A percentile compares a stretch with the other conserved stretches of the same genome.
Conservation (phyloP, 1,140 invertebrate species). For the Geopemphigus sp. region DNA sequence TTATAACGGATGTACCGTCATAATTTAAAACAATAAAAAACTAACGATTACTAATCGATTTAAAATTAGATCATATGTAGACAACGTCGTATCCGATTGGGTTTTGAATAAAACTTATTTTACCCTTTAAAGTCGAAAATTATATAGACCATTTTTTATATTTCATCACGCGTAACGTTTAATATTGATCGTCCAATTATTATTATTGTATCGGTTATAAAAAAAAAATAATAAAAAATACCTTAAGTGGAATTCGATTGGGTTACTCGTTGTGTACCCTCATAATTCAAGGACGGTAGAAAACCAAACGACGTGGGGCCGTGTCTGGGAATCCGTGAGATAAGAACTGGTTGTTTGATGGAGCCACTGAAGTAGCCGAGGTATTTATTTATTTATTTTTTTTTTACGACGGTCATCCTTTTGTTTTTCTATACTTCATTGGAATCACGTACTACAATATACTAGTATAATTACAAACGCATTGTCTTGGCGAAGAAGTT, state of each 20-base stretch:
- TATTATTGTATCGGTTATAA: neutral
- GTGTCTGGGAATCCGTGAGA: constrained; percentile 33
- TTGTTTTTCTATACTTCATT: constrained; percentile 34
- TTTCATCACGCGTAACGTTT: neutral
- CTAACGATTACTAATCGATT: too few species aligned
- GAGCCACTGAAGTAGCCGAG: constrained; percentile 4
- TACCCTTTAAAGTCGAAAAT: neutral
- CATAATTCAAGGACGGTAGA: neutral
- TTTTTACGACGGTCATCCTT: constrained; percentile 21
- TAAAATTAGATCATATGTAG: too few species aligned
- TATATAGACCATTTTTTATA: neutral
- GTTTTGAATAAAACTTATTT: too few species aligned
- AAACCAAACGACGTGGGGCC: neutral
- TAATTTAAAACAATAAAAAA: too few species aligned
- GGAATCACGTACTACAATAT: constrained; percentile 31
- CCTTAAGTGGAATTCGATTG: neutral
- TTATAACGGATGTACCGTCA: too few species aligned
- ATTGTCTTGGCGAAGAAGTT: constrained; percentile 19
- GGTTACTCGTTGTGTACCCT: constrained; percentile 7
- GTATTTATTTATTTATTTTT: constrained; percentile 6
- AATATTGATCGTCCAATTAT: neutral
- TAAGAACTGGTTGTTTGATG: constrained; percentile 35
- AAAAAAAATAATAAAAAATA: neutral
- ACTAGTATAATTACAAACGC: constrained; percentile 25
- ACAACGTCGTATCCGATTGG: too few species aligned